These are phyloP conservation scores for Esox masquinongy DNA, from an alignment of 2,797 vertebrate genomes.

Conservation along the genomic window DNA sequence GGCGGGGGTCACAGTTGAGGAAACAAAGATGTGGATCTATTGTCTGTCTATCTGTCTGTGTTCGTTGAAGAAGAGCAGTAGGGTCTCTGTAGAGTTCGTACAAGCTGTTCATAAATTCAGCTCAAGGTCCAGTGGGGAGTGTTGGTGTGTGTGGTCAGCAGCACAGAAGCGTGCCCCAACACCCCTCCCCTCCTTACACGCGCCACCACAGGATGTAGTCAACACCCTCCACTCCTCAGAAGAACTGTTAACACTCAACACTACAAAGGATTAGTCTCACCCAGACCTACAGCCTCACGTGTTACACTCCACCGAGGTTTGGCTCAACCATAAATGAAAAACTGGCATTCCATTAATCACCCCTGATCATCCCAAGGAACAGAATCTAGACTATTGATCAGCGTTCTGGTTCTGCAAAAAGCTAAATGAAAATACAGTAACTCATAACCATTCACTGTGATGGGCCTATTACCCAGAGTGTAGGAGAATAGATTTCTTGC, in stretches of 20 bases:
- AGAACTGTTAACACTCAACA: too few species aligned
- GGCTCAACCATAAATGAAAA: slow-evolving; percentile 22
- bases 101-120: slow-evolving; percentile 39
- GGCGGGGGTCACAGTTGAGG: too few species aligned
- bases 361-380: slow-evolving; percentile 49
- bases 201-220: slow-evolving; percentile 13
- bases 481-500: slow-evolving; percentile 49
- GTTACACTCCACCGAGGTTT: not conserved
- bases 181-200: not conserved
- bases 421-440: slow-evolving; percentile 45
- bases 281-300: not conserved
- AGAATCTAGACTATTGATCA: slow-evolving; percentile 40
- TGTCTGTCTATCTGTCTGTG: too few species aligned
- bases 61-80: too few species aligned
- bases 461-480: slow-evolving; percentile 35
- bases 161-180: slow-evolving; percentile 23
- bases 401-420: slow-evolving; percentile 23
- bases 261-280: not conserved
- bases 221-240: not conserved
- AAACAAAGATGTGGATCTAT: too few species aligned
- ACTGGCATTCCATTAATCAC: slow-evolving; percentile 47
- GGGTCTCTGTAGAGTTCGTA: not conserved
- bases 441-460: slow-evolving; percentile 19
- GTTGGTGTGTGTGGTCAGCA: slow-evolving; percentile 26
- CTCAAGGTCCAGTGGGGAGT: slow-evolving; percentile 39